Conservation (phyloP, 2,797 vertebrate genomes). For the Botia kubotai region DNA sequence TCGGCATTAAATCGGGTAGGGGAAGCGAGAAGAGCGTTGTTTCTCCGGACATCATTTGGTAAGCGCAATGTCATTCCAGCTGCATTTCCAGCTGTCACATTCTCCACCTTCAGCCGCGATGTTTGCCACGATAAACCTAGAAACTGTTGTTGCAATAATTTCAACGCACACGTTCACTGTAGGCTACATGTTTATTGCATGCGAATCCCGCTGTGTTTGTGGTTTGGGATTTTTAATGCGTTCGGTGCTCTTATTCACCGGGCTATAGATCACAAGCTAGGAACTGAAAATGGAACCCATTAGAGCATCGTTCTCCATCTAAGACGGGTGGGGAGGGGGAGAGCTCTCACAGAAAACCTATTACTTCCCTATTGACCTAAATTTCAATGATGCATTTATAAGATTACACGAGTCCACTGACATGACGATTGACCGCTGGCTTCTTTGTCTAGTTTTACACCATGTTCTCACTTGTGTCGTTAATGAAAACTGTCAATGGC, state of each 20-base stretch:
- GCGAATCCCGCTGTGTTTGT: neutral
- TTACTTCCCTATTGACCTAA: conserved; percentile 67
- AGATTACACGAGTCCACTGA: conserved; percentile 52
- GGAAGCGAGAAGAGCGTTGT: conserved; percentile 72
- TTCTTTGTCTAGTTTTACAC: conserved; percentile 43
- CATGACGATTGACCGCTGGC: conserved; percentile 36
- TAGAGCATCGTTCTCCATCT: conserved; percentile 64
- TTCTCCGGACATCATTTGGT: conserved; percentile 79
- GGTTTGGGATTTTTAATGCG: neutral
- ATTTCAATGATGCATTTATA: conserved; percentile 64
- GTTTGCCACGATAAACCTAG: conserved; percentile 7
- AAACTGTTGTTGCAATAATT: neutral
- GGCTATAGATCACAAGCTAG: conserved; percentile 39
- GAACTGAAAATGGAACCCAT: conserved; percentile 62
- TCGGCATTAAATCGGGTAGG: conserved; percentile 61
- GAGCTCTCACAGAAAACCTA: conserved; percentile 48
- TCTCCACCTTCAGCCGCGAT: conserved; percentile 50
- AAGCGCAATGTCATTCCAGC: conserved; percentile 81
- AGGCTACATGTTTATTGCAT: neutral
- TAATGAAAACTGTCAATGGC: conserved; percentile 18
- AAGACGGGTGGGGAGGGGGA: conserved; percentile 40
- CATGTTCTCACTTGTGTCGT: neutral
- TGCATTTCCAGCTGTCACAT: conserved; percentile 60
- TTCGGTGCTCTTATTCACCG: conserved; percentile 35
- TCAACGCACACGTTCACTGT: neutral